Evolutionary conservation across 2,797 vertebrate species (phyloP), one percentile per base, ranked within the genome.

Genomic region (Echeneis naucrates): DNA sequence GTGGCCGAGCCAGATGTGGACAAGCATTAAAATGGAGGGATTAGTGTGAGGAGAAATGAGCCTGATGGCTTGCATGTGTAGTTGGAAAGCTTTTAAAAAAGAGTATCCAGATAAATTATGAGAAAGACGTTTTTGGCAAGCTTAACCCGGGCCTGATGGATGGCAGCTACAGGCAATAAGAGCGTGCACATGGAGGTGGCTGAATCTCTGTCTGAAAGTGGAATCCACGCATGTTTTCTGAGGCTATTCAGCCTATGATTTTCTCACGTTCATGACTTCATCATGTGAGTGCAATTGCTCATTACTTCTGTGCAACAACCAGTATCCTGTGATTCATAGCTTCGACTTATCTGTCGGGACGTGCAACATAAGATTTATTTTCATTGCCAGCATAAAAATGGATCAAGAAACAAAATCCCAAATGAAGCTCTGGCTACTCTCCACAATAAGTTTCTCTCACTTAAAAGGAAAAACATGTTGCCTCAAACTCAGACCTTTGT

Each of bases 21-120:
- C 90, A 75, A 81, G 93, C 90, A 94, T 93, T 89, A 86, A 84
- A 92, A 92, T 87, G 84, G 82, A 80, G 75, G 92, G 93, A 93
- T 94, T 93, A 93, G 86, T 61, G 72, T 83, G 81, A 75, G 80
- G 79, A 70, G 66, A 35, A 80, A 84, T 27, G 47, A 72, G 74
- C 58, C 47, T 37, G 78, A 82, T 11, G 47, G 75, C 72, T 52
- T 26, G 33, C 68, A 81, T 83, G 78, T 82, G 76, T 82, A 80
- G 71, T 65, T 19, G 2, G 30, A 69, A 58, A 69, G 81, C 69
- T 68, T 52, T 8, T 21, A 51, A 69, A 32, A 55, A 33, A 50
- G 11, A 53, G 69, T 66, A 68, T 61, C 64, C 59, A 56, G 80
- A 87, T 72, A 82, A 85, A 85, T 69, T 71, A 86, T 82, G 80